Evolutionary conservation across 2,113 vertebrate species (phyloP), one percentile per base, ranked within the genome.

Genomic region (Rhinoderma darwinii): DNA sequence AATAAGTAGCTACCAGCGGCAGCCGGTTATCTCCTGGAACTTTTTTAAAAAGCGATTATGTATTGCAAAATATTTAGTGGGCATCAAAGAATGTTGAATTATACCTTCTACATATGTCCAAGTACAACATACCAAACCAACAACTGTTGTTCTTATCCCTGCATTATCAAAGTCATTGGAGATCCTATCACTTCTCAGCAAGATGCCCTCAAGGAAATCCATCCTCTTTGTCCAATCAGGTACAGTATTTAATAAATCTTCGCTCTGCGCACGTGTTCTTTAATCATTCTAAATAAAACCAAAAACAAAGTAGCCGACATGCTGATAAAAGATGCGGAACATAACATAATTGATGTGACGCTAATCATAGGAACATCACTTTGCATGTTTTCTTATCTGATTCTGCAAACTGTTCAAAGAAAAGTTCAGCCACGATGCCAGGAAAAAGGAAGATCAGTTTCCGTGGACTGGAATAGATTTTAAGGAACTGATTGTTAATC

Each of bases 1-100:
- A 41, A 12, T 3, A 0, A 51, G 27, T 63, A 39, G 56, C 78
- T 59, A 61, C 37, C 22, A 81, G 78, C 54, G 43, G 50, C 32
- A 63, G 39, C 3, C 2, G 25, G 18, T 41, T 20, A 14, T 43
- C 54, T 43, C 27, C 56, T 43, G 56, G 78, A 61, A 81, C 54
- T 43, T 59, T 41, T 81, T 22, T 25, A 17, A 80, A 63, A 39
- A 27, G 78, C 39, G 0, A 81, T 81, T 63, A 43, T 81, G 39
- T 43, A 43, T 81, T 81, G 78, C 54, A 63, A 81, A 81, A 81
- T 81, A n/a, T 81, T 79, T 63, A 37, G 54, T 63, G 18, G 56
- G 78, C 56, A 81, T 56, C 54, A 81, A 39, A 81, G 78, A 80
- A 54, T 54, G 35, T 1, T 22, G 27, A 44, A 50, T 8, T 35